Base-by-base conservation (phyloP, 2,888 invertebrate genomes). In the Odontocerum albicorne region DNA sequence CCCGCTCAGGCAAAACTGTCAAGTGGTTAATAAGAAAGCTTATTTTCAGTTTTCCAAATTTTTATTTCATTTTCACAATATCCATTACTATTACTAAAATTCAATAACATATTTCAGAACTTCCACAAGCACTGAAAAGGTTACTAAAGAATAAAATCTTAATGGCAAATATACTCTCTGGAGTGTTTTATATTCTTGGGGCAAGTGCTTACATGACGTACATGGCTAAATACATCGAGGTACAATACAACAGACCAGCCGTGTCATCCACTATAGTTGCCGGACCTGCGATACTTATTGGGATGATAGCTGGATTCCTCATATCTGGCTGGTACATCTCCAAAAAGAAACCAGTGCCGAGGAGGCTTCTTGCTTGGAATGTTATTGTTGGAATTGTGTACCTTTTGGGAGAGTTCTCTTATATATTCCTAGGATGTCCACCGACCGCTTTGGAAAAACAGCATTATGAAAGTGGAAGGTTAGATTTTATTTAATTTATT, bases 181-280 rank as follows among this genome's bases (percentile, higher is more conserved):
- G 77, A 2, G 80, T 86, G 10, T 85, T 86, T 62, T 86, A 85
- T 60, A 75, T 87, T 36, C 66, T 84, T 43, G 83, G 83, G 19
- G 77, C 79, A 2, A 74, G 81, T 1, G 85, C 85, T 0, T 85
- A 85, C 63, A 83, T 86, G 65, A 88, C 86, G 8, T 90, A 85
- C 66, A 72, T 87, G 63, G 84, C 86, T 6, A 89, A 88, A 66
- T 87, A 88, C 67, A 79, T 89, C 66, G 88, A 90, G 70, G 85
- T 87, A 6, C 86, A 88, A 66, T 90, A 84, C 66, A 79, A 81
- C 60, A 80, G 81, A 57, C 80, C 82, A 0, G 80, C 88, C 1
- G 82, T 84, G 8, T 75, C 74, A 49, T 86, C 87, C 12, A 86
- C 84, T 13, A 74, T 86, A 57, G 72, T 87, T 55, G 80, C 86